phyloP scores from a whole-genome alignment of 2,113 vertebrate species.

The Ancistrus triradiatus region DNA sequence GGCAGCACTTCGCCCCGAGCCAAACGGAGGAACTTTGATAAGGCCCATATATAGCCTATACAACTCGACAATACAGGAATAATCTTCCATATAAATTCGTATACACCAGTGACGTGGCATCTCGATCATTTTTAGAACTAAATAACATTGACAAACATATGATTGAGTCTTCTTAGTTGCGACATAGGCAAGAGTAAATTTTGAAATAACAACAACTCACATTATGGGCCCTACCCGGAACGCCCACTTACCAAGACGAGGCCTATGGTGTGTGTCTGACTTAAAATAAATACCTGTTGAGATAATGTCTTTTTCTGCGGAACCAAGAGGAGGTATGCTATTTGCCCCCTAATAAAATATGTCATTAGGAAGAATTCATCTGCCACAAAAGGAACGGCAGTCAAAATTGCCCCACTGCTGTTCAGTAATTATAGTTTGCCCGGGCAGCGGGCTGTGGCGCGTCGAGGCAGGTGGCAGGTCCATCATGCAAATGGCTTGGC shows the following conservation, averaged over 20 bases:
- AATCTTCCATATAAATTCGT: no score
- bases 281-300: constrained; percentile 74
- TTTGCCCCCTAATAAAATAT: constrained; percentile 99
- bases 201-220: not conserved
- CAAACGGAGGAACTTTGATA: no score
- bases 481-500: constrained; percentile 99
- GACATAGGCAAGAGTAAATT: not conserved
- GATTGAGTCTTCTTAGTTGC: constrained; percentile 43
- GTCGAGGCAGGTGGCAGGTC: constrained; percentile 98
- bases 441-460: constrained; percentile 86
- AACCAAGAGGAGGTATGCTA: constrained; percentile 74
- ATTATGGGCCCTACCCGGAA: constrained; percentile 50
- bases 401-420: constrained; percentile 98
- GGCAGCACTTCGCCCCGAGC: no score
- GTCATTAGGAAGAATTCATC: constrained; percentile 99
- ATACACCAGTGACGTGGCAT: no score
- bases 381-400: constrained; percentile 95
- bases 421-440: constrained; percentile 99
- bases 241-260: constrained; percentile 75
- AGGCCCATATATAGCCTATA: no score
- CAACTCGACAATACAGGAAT: no score
- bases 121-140: no score
- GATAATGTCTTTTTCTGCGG: constrained; percentile 79
- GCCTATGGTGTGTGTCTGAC: constrained; percentile 63
- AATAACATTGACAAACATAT: no score